phyloP scores from a whole-genome alignment of 2,113 vertebrate genomes.

The Dasyurus viverrinus region DNA sequence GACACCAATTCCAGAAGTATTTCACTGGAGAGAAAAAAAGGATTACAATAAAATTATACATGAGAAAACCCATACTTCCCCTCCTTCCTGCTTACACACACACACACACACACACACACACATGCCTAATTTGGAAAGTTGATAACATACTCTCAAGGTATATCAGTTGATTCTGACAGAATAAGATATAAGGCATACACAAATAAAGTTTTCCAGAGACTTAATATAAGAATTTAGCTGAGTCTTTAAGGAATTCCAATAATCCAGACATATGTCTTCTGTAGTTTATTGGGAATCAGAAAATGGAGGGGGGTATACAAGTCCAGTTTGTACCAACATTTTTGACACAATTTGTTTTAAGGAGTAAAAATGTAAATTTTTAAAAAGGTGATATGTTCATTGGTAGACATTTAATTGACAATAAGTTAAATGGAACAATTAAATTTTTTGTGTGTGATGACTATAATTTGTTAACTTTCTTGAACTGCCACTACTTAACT shows the following conservation, averaged over 20 bases:
- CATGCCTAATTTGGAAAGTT: not conserved
- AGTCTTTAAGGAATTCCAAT: not conserved
- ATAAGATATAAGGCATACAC: not conserved
- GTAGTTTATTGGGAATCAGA: not conserved
- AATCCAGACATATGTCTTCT: not conserved
- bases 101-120: not conserved
- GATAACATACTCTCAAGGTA: not conserved
- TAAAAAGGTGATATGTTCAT: not conserved
- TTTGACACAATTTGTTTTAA: not conserved
- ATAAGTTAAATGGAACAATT: not conserved
- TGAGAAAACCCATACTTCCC: not conserved
- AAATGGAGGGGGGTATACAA: not conserved
- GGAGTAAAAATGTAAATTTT: not conserved
- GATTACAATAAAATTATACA: not conserved
- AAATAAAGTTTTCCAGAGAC: not conserved
- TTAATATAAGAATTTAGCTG: not conserved
- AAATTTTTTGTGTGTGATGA: not conserved
- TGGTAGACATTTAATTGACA: constrained; percentile 8
- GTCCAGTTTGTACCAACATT: not conserved
- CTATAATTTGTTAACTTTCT: not conserved
- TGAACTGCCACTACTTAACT: constrained; percentile 49
- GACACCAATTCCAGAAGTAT: not conserved
- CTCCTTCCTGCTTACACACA: not conserved
- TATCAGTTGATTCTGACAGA: not conserved
- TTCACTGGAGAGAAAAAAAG: not conserved